These are phyloP conservation scores for Xestia ashworthii DNA, from an alignment of 2,888 invertebrate genomes.

Conservation along the genomic window DNA sequence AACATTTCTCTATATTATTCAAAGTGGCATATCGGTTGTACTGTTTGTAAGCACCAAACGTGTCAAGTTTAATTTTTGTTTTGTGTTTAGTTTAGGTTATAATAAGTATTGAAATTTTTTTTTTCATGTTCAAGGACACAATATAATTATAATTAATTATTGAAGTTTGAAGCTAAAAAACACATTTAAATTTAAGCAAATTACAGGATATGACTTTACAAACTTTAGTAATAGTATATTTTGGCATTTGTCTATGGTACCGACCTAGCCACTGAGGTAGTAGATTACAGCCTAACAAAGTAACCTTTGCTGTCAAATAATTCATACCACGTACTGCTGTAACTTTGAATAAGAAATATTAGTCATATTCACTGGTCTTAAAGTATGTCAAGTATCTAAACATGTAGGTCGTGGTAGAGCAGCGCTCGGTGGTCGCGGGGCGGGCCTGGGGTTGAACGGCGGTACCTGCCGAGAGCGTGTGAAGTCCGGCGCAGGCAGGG, in stretches of 20 bases:
- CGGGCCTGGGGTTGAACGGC: conserved; percentile 66
- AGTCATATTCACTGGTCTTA: not conserved
- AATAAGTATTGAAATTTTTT: not conserved
- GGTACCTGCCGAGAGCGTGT: conserved; percentile 86
- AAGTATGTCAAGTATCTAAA: conserved; percentile 60
- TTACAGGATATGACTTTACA: not conserved
- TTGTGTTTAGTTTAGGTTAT: not conserved
- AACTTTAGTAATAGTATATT: not conserved
- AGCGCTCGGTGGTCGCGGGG: conserved; percentile 62
- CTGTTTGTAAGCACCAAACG: conserved; percentile 64
- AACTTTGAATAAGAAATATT: not conserved
- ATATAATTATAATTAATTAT: not conserved
- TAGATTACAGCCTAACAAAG: not conserved
- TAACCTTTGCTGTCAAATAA: not conserved
- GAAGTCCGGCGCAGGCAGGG: conserved; percentile 89
- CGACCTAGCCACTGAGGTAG: not conserved
- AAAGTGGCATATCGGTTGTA: conserved; percentile 70
- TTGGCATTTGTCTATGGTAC: not conserved
- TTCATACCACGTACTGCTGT: not conserved
- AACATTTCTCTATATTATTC: conserved; percentile 75
- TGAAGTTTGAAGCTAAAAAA: not conserved
- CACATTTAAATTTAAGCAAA: not conserved
- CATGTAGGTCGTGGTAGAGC: conserved; percentile 58
- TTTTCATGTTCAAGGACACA: not conserved
- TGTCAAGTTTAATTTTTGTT: conserved; percentile 56